Conservation (phyloP, 2,113 vertebrate genomes). For the Plectropomus leopardus region DNA sequence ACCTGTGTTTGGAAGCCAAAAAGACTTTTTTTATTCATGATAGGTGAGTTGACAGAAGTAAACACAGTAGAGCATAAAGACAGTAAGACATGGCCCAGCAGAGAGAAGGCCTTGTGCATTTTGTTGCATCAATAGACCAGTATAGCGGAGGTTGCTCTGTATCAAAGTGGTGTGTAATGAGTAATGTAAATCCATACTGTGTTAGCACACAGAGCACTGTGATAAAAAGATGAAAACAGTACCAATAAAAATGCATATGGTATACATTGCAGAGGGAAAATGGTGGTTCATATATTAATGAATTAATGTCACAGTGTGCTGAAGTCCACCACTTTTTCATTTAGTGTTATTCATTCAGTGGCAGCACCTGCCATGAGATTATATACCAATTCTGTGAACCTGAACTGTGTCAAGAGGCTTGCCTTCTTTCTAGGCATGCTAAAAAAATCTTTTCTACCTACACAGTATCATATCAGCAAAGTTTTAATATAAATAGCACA, state of each 20-base stretch:
- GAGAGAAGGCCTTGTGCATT: background rate
- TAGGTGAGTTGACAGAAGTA: background rate
- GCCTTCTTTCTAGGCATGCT: no score
- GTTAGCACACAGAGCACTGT: constrained; percentile 1
- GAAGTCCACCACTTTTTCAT: background rate
- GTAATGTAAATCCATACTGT: constrained; percentile 36
- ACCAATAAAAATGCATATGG: background rate
- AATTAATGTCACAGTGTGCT: background rate
- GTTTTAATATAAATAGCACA: no score
- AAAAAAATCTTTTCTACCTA: no score
- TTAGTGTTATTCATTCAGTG: no score
- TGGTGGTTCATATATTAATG: background rate
- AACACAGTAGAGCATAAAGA: background rate
- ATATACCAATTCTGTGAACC: no score
- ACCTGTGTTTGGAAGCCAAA: background rate
- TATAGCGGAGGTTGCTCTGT: background rate
- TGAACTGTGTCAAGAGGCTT: no score
- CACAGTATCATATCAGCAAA: no score
- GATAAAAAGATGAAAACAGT: constrained; percentile 1
- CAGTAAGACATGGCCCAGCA: background rate
- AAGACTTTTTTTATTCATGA: background rate
- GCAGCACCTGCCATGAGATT: background rate
- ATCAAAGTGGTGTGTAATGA: constrained; percentile 1
- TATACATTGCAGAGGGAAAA: background rate
- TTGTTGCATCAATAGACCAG: constrained; percentile 16